Conservation (phyloP, 2,113 vertebrate species). For the Salvelinus alpinus region DNA sequence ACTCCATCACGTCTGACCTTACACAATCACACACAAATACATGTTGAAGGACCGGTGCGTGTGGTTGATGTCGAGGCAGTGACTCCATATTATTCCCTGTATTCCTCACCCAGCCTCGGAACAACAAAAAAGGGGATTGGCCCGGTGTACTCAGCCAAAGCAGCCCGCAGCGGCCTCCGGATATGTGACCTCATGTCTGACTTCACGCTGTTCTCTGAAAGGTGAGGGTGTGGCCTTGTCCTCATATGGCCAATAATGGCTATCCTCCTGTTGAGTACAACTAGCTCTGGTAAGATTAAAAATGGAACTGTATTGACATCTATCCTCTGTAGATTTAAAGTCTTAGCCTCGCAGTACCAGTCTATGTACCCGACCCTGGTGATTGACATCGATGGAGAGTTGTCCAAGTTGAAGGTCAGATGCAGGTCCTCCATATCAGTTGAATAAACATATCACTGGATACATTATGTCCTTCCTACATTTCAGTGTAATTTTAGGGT, state of each 20-base stretch:
- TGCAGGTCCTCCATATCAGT: too few species aligned
- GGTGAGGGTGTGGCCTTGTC: constrained; percentile 68
- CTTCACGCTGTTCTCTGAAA: constrained; percentile 92
- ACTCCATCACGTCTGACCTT: not conserved
- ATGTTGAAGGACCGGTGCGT: too few species aligned
- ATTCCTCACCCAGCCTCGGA: constrained; percentile 81
- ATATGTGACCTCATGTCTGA: constrained; percentile 96
- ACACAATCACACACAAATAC: not conserved
- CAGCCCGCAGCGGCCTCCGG: constrained; percentile 91
- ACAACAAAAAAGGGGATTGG: constrained; percentile 98
- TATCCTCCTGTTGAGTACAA: too few species aligned
- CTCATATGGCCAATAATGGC: too few species aligned
- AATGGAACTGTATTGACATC: not conserved
- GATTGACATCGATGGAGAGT: constrained; percentile 91
- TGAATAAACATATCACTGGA: too few species aligned
- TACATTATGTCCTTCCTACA: not conserved
- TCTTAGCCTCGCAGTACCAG: constrained; percentile 91
- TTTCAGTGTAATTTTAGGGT: not conserved
- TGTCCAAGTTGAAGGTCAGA: constrained; percentile 88
- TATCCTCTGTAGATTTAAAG: constrained; percentile 84
- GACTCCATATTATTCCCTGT: not conserved
- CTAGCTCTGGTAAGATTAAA: too few species aligned
- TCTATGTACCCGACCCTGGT: constrained; percentile 92
- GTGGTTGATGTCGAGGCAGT: too few species aligned
- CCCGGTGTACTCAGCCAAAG: constrained; percentile 96